Evolutionary conservation across 2,113 vertebrate species (phyloP).

Genomic region (Cebidichthys violaceus): DNA sequence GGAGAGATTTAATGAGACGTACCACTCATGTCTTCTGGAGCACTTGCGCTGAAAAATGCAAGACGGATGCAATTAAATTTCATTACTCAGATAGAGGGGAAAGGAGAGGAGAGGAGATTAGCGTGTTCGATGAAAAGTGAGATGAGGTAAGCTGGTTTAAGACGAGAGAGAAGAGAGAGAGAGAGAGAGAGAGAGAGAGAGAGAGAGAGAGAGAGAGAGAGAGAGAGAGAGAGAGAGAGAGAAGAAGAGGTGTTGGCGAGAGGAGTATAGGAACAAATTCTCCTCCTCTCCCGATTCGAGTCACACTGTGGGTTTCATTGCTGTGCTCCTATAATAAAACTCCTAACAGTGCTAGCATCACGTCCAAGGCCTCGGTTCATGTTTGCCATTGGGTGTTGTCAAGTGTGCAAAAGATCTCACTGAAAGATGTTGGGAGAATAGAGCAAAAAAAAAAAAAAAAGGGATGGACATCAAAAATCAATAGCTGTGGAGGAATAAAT

Average conservation of each 20-base stretch:
- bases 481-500: conserved; percentile 44
- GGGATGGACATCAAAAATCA: conserved; percentile 42
- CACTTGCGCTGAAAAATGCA: conserved; percentile 42
- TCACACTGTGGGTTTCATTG: neutral
- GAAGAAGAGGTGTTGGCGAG: neutral
- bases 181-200: too few species aligned
- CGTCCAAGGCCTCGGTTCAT: neutral
- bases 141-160: conserved; percentile 38
- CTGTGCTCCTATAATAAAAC: neutral
- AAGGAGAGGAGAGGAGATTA: conserved; percentile 49
- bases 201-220: neutral
- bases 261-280: neutral
- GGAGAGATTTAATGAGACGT: conserved; percentile 48
- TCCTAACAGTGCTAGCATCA: neutral
- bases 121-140: conserved; percentile 35
- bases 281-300: neutral
- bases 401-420: neutral
- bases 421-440: neutral
- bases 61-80: conserved; percentile 62
- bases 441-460: neutral
- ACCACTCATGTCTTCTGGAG: conserved; percentile 33
- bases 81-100: conserved; percentile 37
- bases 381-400: neutral
- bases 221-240: neutral
- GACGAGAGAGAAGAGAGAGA: neutral